phyloP scores from a whole-genome alignment of 2,113 vertebrate genomes.

The Malurus alboscapulatus region DNA sequence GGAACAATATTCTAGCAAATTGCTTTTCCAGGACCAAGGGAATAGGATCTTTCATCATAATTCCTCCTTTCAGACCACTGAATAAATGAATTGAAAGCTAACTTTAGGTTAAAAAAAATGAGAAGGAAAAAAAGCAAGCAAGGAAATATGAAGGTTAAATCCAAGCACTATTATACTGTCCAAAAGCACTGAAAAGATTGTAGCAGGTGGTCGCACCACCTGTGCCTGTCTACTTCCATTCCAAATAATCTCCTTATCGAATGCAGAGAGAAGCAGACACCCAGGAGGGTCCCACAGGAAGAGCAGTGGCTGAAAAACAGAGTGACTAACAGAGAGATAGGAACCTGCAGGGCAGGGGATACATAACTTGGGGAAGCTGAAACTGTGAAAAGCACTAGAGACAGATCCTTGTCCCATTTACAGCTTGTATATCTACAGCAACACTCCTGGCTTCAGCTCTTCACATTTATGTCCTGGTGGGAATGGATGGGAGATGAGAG shows the following conservation, averaged over 20 bases:
- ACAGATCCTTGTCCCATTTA: neutral
- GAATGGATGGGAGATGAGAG: neutral
- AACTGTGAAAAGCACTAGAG: neutral
- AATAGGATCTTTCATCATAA: neutral
- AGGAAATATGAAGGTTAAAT: neutral
- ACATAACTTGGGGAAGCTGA: neutral
- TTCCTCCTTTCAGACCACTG: neutral
- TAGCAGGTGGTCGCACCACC: conserved; percentile 45
- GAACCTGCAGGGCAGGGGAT: neutral
- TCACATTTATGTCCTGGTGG: neutral
- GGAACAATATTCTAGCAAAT: neutral
- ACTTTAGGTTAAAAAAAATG: neutral
- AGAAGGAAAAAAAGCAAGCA: neutral
- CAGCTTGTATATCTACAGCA: neutral
- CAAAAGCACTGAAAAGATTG: conserved; percentile 7
- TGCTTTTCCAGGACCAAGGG: neutral
- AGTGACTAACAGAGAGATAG: neutral
- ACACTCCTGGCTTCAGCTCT: neutral
- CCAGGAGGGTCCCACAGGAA: conserved; percentile 31
- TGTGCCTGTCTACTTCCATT: conserved; percentile 35
- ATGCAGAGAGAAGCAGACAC: conserved; percentile 26
- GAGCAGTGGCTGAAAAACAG: neutral
- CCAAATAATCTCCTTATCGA: conserved; percentile 31
- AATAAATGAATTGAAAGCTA: neutral
- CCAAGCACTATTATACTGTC: neutral